A percentile compares a stretch with the other conserved stretches of the same genome.
These are phyloP conservation scores for Agrotis segetum DNA, from an alignment of 2,888 invertebrate genomes.

Conservation along the genomic window DNA sequence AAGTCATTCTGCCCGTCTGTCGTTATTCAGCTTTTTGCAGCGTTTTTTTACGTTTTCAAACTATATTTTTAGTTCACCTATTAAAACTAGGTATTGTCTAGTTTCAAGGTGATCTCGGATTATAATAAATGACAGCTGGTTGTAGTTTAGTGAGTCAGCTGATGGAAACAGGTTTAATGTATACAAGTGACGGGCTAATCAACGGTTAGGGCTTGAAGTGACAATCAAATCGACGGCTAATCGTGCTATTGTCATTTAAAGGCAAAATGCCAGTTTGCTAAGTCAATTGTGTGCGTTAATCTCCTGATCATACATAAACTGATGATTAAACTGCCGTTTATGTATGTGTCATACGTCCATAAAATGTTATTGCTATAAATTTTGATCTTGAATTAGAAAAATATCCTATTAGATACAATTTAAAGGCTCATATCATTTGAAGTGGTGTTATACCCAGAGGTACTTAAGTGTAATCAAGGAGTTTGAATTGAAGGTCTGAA, in stretches of 20 bases:
- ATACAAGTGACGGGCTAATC: conserved; percentile 22
- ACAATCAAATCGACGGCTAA: conserved; percentile 10
- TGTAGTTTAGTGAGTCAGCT: conserved; percentile 44
- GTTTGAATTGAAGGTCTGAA: conserved; percentile 53
- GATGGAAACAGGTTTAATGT: conserved; percentile 25
- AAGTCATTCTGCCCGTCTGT: conserved; percentile 64
- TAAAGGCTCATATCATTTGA: conserved; percentile 21
- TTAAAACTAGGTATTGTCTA: conserved; percentile 52
- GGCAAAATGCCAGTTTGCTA: conserved; percentile 1
- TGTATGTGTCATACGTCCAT: neutral
- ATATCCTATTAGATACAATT: conserved; percentile 5
- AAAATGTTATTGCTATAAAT: neutral
- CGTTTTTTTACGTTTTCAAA: conserved; percentile 53
- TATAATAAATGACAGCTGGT: conserved; percentile 53
- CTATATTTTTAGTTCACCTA: conserved; percentile 44
- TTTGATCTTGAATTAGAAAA: conserved; percentile 5
- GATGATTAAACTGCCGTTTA: neutral
- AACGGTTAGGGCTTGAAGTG: conserved; percentile 31
- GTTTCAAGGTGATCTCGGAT: conserved; percentile 57
- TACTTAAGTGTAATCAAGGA: conserved; percentile 51
- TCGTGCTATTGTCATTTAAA: conserved; percentile 20
- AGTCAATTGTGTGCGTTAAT: conserved; percentile 8
- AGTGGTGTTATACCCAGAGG: conserved; percentile 22
- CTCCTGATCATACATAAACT: conserved; percentile 1
- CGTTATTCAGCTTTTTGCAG: conserved; percentile 52